A percentile compares a stretch with the other conserved stretches of the same genome.
phyloP scores from a whole-genome alignment of 1,140 invertebrate genomes.

The Brachionus calyciflorus region DNA sequence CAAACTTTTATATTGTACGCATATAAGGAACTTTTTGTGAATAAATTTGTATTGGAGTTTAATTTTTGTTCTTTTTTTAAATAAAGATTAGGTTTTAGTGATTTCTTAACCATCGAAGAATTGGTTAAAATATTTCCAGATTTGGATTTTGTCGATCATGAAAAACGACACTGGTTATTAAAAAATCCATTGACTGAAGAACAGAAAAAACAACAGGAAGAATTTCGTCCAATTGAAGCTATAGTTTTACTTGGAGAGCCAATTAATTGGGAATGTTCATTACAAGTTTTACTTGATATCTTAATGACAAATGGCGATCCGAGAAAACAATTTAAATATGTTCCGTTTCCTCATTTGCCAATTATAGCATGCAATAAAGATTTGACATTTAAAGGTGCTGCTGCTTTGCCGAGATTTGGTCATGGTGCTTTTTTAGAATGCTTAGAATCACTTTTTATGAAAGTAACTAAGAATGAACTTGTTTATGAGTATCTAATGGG shows the following conservation, averaged over 20 bases:
- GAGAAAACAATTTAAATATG: conserved; percentile 30
- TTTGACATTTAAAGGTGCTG: conserved; percentile 59
- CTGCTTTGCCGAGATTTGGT: conserved; percentile 59
- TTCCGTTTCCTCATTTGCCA: conserved; percentile 51
- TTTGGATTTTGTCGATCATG: conserved; percentile 70
- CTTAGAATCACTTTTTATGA: conserved; percentile 58
- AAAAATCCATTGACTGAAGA: conserved; percentile 54
- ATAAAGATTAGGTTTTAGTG: conserved; percentile 66
- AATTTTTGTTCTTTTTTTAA: not conserved
- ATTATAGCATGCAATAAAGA: conserved; percentile 62
- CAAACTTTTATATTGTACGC: too few species aligned
- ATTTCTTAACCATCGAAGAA: conserved; percentile 67
- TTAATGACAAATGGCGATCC: conserved; percentile 67
- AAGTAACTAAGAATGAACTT: conserved; percentile 57
- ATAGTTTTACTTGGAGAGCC: conserved; percentile 60
- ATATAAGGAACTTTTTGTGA: too few species aligned
- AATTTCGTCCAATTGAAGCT: conserved; percentile 59
- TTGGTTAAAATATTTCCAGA: conserved; percentile 66
- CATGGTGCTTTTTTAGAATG: conserved; percentile 59
- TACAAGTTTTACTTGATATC: conserved; percentile 69
- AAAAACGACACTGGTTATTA: conserved; percentile 52
- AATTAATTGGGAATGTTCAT: conserved; percentile 59
- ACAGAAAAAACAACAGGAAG: conserved; percentile 61
- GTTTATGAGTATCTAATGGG: conserved; percentile 59
- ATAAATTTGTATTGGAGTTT: too few species aligned